Conservation (phyloP, 2,113 vertebrate species). For the Entelurus aequoreus region DNA sequence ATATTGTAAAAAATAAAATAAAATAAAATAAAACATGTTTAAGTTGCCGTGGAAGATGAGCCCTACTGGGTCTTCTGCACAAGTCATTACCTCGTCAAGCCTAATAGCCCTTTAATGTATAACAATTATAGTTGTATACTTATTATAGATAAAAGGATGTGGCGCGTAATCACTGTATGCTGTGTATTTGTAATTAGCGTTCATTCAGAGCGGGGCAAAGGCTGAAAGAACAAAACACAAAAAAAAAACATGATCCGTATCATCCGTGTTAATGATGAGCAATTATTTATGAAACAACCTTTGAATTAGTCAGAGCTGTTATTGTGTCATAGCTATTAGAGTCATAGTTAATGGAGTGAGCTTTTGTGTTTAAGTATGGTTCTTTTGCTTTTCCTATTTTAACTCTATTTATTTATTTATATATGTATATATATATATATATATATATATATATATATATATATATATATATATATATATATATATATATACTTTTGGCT, state of each 20-base stretch:
- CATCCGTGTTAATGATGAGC: constrained; percentile 32
- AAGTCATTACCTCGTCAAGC: no score
- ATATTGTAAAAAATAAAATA: no score
- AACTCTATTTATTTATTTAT: not conserved
- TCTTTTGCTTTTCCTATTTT: not conserved
- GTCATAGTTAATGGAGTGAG: constrained; percentile 2
- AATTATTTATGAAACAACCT: constrained; percentile 45
- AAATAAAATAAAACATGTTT: no score
- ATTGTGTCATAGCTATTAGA: constrained; percentile 34
- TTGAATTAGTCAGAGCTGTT: constrained; percentile 31
- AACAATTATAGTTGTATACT: not conserved
- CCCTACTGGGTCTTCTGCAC: no score
- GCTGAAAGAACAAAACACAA: constrained; percentile 11
- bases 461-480: not conserved
- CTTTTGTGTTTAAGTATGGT: constrained; percentile 19
- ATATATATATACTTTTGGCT: not conserved
- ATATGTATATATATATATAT: not conserved
- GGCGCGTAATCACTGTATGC: not conserved
- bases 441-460: not conserved
- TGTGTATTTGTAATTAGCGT: constrained; percentile 14
- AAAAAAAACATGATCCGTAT: constrained; percentile 8
- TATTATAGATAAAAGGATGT: not conserved
- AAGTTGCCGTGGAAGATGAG: no score
- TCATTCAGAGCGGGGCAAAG: constrained; percentile 8
- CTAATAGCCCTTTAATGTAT: not conserved